A percentile compares a stretch with the other conserved stretches of the same genome.
Evolutionary conservation across 2,888 invertebrate genomes (phyloP).

Genomic region (Agrochola macilenta): DNA sequence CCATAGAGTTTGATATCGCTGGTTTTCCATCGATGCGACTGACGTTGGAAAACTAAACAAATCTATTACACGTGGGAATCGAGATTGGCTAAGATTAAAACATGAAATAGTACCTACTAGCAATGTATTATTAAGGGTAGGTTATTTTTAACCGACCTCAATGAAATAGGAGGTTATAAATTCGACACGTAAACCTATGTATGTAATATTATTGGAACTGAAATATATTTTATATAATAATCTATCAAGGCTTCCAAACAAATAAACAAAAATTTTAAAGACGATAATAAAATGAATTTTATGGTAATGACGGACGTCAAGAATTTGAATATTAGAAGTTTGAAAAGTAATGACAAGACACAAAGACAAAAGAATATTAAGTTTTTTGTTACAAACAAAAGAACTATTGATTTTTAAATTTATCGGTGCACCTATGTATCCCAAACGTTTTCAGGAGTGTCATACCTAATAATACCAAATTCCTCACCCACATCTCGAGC

Average conservation of each 20-base stretch:
- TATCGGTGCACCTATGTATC: background rate
- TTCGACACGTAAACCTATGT: too few relatives aligned
- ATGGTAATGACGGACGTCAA: background rate
- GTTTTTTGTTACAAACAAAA: background rate
- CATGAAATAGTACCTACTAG: background rate
- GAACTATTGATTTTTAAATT: background rate
- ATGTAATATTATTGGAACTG: too few relatives aligned
- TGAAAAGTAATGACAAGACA: background rate
- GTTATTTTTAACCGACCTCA: too few relatives aligned
- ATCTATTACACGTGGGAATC: slow-evolving; percentile 33
- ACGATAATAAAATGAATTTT: background rate
- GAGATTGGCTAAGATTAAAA: background rate
- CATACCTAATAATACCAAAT: background rate
- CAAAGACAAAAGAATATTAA: background rate
- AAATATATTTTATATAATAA: too few relatives aligned
- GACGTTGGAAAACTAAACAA: slow-evolving; percentile 31
- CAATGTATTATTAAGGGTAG: background rate
- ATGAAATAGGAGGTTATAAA: too few relatives aligned
- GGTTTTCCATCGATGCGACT: slow-evolving; percentile 57
- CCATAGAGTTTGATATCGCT: slow-evolving; percentile 51
- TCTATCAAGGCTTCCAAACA: too few relatives aligned
- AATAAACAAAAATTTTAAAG: too few relatives aligned
- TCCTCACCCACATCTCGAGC: background rate
- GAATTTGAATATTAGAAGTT: background rate
- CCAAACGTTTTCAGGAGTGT: too few relatives aligned